Percentiles rank a stretch among this genome's conserved stretches.
phyloP scores from a whole-genome alignment of 23 tunicate genomes.

The Botrylloides violaceus region DNA sequence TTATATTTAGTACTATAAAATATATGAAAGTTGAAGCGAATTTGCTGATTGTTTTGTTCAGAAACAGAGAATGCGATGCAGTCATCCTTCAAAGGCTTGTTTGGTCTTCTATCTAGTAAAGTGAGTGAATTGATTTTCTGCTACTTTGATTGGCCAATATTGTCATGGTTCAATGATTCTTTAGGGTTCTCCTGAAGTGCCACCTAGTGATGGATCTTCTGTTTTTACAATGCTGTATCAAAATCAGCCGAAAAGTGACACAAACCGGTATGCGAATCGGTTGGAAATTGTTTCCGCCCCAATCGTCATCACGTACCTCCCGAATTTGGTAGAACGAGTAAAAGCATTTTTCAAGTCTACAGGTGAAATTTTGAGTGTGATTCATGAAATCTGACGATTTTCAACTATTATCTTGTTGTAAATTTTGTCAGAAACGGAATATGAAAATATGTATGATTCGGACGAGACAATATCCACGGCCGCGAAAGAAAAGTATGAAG shows the following conservation, averaged over 20 bases:
- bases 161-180: too few species aligned
- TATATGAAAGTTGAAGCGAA: too few species aligned
- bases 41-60: too few species aligned
- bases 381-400: not conserved
- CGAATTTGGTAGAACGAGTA: slow-evolving; percentile 62
- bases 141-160: too few species aligned
- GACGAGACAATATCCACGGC: slow-evolving; percentile 25
- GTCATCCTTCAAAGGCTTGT: slow-evolving; percentile 11
- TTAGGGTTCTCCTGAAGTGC: not conserved
- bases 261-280: slow-evolving; percentile 36
- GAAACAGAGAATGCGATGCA: slow-evolving; percentile 5
- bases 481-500: slow-evolving; percentile 57
- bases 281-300: slow-evolving; percentile 65
- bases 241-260: slow-evolving; percentile 33
- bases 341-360: slow-evolving; percentile 49
- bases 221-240: slow-evolving; percentile 66
- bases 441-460: not conserved
- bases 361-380: not conserved
- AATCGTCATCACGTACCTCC: slow-evolving; percentile 51
- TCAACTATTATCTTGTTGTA: not conserved
- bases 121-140: too few species aligned
- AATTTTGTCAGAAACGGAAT: not conserved
- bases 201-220: slow-evolving; percentile 3
- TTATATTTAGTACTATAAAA: too few species aligned
- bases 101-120: slow-evolving; percentile 2